Conservation (phyloP, 2,888 invertebrate genomes). For the Drosophila gaucha region DNA sequence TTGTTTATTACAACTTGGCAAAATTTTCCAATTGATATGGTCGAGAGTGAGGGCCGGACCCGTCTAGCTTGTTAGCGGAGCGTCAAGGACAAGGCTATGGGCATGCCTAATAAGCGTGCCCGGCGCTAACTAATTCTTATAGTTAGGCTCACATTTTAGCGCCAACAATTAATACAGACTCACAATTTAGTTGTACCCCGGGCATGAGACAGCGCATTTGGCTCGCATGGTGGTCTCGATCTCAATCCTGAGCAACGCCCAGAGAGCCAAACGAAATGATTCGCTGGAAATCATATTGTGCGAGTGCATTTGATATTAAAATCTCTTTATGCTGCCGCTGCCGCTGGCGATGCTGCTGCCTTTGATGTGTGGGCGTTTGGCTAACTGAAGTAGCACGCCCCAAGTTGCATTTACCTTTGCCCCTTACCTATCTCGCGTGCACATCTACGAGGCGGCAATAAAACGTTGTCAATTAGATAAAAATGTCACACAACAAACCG, state of each 20-base stretch:
- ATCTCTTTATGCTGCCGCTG: constrained; percentile 21
- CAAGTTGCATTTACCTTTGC: constrained; percentile 40
- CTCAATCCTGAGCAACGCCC: constrained; percentile 39
- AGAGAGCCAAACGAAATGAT: constrained; percentile 47
- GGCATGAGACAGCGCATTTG: constrained; percentile 56
- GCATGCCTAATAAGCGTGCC: constrained; percentile 79
- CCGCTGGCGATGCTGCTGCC: constrained; percentile 16
- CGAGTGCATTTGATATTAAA: constrained; percentile 25
- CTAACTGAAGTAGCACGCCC: constrained; percentile 70
- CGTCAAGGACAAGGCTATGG: constrained; percentile 63
- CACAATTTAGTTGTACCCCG: constrained; percentile 63
- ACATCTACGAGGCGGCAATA: constrained; percentile 55
- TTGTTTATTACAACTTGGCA: constrained; percentile 82
- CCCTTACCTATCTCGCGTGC: constrained; percentile 37
- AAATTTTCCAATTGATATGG: constrained; percentile 73
- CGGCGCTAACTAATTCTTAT: constrained; percentile 44
- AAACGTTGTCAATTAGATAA: constrained; percentile 83
- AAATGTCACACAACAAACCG: constrained; percentile 84
- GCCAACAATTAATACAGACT: constrained; percentile 62
- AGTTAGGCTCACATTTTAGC: constrained; percentile 68
- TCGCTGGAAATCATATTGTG: constrained; percentile 63
- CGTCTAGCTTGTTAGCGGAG: constrained; percentile 62
- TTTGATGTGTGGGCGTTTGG: constrained; percentile 61
- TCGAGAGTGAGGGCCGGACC: constrained; percentile 23
- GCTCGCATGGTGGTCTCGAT: constrained; percentile 55